Conservation (phyloP, 2,888 invertebrate species). For the Subacronicta megacephala region DNA sequence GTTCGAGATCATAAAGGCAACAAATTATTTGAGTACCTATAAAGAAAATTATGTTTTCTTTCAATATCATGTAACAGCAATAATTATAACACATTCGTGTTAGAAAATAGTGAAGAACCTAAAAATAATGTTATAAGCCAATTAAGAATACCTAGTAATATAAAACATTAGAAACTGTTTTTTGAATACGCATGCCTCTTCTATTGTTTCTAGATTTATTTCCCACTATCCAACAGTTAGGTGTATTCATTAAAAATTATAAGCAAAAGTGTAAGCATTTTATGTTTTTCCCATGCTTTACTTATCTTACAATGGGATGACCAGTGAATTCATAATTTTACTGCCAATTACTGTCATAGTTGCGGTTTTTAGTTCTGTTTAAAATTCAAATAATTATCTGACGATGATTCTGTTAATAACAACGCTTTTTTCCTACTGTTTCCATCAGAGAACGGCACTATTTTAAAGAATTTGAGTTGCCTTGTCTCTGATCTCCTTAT, state of each 20-base stretch:
- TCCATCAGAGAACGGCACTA: neutral
- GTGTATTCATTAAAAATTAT: conserved; percentile 82
- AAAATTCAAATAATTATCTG: conserved; percentile 27
- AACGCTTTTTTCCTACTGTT: conserved; percentile 8
- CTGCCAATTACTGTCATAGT: conserved; percentile 45
- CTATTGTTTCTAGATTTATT: conserved; percentile 76
- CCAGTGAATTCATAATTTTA: conserved; percentile 70
- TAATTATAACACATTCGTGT: conserved; percentile 6
- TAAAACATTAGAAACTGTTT: conserved; percentile 76
- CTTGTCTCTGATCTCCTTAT: neutral
- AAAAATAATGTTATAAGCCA: conserved; percentile 47
- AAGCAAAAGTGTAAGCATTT: conserved; percentile 74
- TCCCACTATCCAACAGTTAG: conserved; percentile 84
- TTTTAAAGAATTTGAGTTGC: conserved; percentile 2
- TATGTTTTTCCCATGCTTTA: conserved; percentile 82
- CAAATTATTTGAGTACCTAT: conserved; percentile 40
- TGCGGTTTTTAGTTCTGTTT: conserved; percentile 29
- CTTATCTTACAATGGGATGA: conserved; percentile 76
- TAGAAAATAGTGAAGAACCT: neutral
- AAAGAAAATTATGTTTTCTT: conserved; percentile 6
- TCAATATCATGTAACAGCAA: conserved; percentile 1
- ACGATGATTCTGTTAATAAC: neutral
- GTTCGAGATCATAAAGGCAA: conserved; percentile 49
- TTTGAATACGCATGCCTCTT: conserved; percentile 70
- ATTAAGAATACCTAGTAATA: conserved; percentile 60